These are phyloP conservation scores for Falco columbarius DNA, from an alignment of 2,797 vertebrate genomes.

Conservation along the genomic window DNA sequence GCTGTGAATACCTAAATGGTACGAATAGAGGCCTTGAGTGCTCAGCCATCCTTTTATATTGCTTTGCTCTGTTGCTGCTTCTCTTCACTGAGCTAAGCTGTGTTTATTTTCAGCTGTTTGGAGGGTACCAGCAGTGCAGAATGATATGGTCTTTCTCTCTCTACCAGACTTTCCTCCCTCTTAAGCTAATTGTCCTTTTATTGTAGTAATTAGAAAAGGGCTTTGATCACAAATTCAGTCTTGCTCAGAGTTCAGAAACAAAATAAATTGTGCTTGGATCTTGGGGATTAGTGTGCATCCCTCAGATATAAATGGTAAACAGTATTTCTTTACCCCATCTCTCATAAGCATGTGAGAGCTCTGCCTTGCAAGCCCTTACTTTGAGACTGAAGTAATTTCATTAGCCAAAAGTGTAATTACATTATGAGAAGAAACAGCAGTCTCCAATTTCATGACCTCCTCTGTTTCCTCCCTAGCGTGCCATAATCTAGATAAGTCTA, in stretches of 20 bases:
- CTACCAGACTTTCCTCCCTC: neutral
- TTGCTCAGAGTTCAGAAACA: conserved; percentile 43
- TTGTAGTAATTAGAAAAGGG: conserved; percentile 45
- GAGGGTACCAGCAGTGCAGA: neutral
- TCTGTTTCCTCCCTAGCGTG: conserved; percentile 52
- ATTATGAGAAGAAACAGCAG: conserved; percentile 48
- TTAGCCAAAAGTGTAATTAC: conserved; percentile 65
- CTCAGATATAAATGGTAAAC: conserved; percentile 14
- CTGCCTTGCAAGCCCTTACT: conserved; percentile 30
- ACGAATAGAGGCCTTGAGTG: neutral
- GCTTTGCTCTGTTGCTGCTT: neutral
- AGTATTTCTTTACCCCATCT: conserved; percentile 24
- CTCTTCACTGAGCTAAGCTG: neutral
- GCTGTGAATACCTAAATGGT: neutral
- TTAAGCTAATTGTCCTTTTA: conserved; percentile 52
- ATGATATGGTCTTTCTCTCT: neutral
- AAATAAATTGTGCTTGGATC: conserved; percentile 19
- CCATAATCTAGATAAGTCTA: conserved; percentile 50
- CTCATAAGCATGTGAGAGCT: conserved; percentile 13
- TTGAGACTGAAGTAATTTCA: conserved; percentile 52
- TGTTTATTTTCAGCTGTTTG: neutral
- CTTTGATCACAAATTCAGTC: conserved; percentile 31
- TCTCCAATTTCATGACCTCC: conserved; percentile 47
- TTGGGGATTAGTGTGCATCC: neutral
- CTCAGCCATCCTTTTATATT: neutral